Evolutionary conservation across 2,888 invertebrate species (phyloP), one percentile per base, ranked within the genome.

Genomic region (Drosophila hamatofila): DNA sequence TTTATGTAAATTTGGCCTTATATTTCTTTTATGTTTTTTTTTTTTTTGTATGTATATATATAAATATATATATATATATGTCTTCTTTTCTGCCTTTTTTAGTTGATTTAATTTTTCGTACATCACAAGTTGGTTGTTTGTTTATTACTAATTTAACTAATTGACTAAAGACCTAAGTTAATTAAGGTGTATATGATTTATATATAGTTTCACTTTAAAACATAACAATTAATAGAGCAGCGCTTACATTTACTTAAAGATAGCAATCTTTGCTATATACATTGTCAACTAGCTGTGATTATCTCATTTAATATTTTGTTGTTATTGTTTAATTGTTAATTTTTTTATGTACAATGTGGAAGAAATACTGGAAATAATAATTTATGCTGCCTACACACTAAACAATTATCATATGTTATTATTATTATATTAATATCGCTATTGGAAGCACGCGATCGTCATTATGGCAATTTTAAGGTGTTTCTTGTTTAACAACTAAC

Each of bases 381-480:
- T 82, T 88, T 86, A 88, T 73, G 79, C 67, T 78, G 59, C 44
- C 52, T 75, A 68, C 52, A 42, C 39, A 59, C 66, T 78, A 81
- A 67, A 72, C 75, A 78, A 71, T 69, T 81, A 66, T 77, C 80
- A 75, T 70, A 79, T 62, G 71, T 63, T 72, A 42, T 76, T 72
- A 42, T 76, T 25, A 4, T 35, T 35, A 35, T 80, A 58, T 82
- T 88, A 89, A 85, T 87, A 89, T 89, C 90, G 88, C 86, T 89
- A 89, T 85, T 87, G 87, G 87, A 87, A 87, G 87, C 90, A 78
- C 90, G 80, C 90, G 83, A 88, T 85, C 73, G 75, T 80, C 81
- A 54, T 67, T 84, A 83, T 83, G 75, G 83, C 86, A 80, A 78
- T 69, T 67, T 79, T 76, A 63, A 81, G 71, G 64, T 80, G 61